Base-by-base conservation (phyloP, 1,140 invertebrate genomes). In the Heliconius hermathena region DNA sequence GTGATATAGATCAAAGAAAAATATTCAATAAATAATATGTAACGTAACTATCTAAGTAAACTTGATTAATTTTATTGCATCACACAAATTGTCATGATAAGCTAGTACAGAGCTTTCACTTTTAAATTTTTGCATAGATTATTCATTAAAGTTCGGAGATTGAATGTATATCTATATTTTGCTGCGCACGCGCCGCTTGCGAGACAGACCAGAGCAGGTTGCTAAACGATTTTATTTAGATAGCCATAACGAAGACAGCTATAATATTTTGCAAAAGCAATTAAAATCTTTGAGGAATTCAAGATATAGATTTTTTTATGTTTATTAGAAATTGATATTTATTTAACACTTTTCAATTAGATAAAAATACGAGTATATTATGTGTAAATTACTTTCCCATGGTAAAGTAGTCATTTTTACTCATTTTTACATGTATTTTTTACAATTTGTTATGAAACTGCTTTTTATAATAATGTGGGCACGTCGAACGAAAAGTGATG, bases 171-270 rank as follows among this genome's bases (percentile, higher is more conserved):
- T 20, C 57, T 54, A 29, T 76, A 36, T 80, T 78, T 73, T 60
- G 60, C 49, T 78, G 73, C 77, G 77, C 72, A 73, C 73, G 77
- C 73, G 77, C 60, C 77, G 72, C 81, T 81, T 73, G 66, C 78
- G 82, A 66, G 84, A 86, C 87, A 84, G 84, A 84, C 84, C 81
- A 77, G 79, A 86, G 85, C 85, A 77, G 79, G 83, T 74, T 83
- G 79, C 82, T 79, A 78, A 84, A 82, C 81, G 84, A 85, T 85
- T 87, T 87, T 86, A 87, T 84, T 87, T 81, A 85, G 83, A 87
- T 88, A 81, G 80, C 84, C 79, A 76, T 83, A 66, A 66, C 22
- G 22, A 66, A 66, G n/a, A 9, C 26, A 66, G 60, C 8, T 29
- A 16, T 13, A 66, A 66, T 66, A 66, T 66, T 66, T 66, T 66